phyloP scores from a whole-genome alignment of 1,140 invertebrate genomes.

The Lucilia cuprina region DNA sequence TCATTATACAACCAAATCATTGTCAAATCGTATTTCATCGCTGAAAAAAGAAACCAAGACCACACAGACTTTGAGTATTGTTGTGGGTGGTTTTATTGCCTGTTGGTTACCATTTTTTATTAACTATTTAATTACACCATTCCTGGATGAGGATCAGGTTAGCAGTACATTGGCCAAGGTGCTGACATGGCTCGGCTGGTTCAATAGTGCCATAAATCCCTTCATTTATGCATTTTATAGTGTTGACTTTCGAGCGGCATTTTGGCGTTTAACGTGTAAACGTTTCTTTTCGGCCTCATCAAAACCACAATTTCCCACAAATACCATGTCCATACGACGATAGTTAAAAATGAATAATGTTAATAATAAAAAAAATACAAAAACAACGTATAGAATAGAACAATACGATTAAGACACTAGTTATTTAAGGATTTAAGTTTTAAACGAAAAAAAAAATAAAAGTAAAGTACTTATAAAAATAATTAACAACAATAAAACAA shows the following conservation, averaged over 20 bases:
- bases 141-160: conserved; percentile 67
- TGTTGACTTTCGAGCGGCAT: conserved; percentile 82
- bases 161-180: conserved; percentile 76
- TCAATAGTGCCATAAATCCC: conserved; percentile 89
- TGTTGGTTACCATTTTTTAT: conserved; percentile 92
- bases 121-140: conserved; percentile 83
- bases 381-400: neutral
- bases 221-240: conserved; percentile 91
- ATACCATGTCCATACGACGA: conserved; percentile 60
- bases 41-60: conserved; percentile 83
- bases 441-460: too few relatives aligned
- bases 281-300: conserved; percentile 53
- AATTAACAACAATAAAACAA: too few relatives aligned
- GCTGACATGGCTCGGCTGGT: conserved; percentile 91
- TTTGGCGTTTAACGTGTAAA: conserved; percentile 81
- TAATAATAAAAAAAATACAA: neutral
- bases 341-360: conserved; percentile 41
- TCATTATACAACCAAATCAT: conserved; percentile 47
- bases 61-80: conserved; percentile 88
- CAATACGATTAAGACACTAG: conserved; percentile 14
- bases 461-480: too few relatives aligned
- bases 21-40: conserved; percentile 68
- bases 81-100: conserved; percentile 90
- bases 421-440: too few relatives aligned
- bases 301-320: conserved; percentile 58